These are phyloP conservation scores for Clamator glandarius DNA, from an alignment of 2,797 vertebrate genomes.

Conservation along the genomic window DNA sequence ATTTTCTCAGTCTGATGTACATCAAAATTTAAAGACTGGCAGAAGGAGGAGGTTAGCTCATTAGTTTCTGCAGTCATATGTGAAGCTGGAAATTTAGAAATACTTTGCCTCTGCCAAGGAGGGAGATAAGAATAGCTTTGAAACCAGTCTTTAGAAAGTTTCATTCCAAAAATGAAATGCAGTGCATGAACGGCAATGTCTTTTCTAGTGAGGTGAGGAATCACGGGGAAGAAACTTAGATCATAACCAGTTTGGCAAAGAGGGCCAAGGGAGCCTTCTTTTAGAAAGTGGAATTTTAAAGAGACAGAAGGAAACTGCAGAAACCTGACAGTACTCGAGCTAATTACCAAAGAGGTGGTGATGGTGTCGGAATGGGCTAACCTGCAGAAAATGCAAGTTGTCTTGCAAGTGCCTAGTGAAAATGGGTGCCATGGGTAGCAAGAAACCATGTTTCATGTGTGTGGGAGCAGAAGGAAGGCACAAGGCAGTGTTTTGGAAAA, in stretches of 20 bases:
- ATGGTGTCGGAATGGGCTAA: neutral
- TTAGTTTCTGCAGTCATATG: conserved; percentile 42
- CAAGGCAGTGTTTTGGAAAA: neutral
- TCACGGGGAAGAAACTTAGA: conserved; percentile 8
- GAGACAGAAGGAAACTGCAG: neutral
- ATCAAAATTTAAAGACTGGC: neutral
- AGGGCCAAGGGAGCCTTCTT: neutral
- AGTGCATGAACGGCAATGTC: neutral
- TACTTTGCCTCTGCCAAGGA: conserved; percentile 44
- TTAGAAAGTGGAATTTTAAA: conserved; percentile 25
- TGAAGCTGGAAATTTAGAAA: conserved; percentile 57
- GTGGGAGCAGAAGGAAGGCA: neutral
- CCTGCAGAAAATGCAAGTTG: neutral
- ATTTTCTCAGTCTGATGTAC: neutral
- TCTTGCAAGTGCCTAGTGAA: neutral
- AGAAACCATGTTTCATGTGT: neutral
- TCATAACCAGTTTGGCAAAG: conserved; percentile 16
- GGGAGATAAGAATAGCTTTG: conserved; percentile 47
- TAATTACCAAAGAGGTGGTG: neutral
- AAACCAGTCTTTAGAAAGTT: conserved; percentile 31
- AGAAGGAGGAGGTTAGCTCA: conserved; percentile 31
- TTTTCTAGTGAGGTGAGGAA: conserved; percentile 30
- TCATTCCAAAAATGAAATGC: conserved; percentile 53
- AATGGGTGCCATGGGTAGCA: neutral
- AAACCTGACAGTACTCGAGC: neutral